A percentile compares a stretch with the other conserved stretches of the same genome.
Evolutionary conservation across 2,113 vertebrate genomes (phyloP).

Genomic region (Cebidichthys violaceus): DNA sequence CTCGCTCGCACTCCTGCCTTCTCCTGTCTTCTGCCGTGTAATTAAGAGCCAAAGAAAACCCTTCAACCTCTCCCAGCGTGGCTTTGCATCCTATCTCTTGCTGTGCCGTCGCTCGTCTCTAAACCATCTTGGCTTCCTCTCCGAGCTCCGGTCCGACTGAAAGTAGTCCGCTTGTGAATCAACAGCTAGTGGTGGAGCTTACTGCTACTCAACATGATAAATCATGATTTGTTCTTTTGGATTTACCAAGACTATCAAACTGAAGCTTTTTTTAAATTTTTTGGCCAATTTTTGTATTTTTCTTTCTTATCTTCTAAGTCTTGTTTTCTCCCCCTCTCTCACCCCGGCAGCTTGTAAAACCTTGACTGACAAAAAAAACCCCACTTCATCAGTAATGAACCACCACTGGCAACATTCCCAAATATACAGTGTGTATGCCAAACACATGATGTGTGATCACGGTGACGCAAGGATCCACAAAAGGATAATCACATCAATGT

Average conservation of each 20-base stretch:
- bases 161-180: conserved; percentile 8
- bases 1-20: conserved; percentile 52
- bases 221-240: conserved; percentile 1
- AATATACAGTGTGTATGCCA: conserved; percentile 10
- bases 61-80: conserved; percentile 65
- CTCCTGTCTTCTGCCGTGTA: conserved; percentile 72
- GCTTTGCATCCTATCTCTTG: conserved; percentile 50
- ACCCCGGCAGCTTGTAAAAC: conserved; percentile 38
- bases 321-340: conserved; percentile 2
- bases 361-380: conserved; percentile 25
- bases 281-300: background rate
- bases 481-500: background rate
- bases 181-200: background rate
- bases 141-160: conserved; percentile 11
- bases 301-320: background rate
- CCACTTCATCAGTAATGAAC: conserved; percentile 37
- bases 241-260: background rate
- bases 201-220: background rate
- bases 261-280: background rate
- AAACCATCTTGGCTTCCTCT: conserved; percentile 45
- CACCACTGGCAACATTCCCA: conserved; percentile 19
- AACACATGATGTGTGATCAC: conserved; percentile 9
- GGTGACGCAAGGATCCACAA: background rate
- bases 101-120: conserved; percentile 53
- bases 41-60: conserved; percentile 80